Evolutionary conservation across 2,888 invertebrate species (phyloP).

Genomic region (Xylota sylvarum): DNA sequence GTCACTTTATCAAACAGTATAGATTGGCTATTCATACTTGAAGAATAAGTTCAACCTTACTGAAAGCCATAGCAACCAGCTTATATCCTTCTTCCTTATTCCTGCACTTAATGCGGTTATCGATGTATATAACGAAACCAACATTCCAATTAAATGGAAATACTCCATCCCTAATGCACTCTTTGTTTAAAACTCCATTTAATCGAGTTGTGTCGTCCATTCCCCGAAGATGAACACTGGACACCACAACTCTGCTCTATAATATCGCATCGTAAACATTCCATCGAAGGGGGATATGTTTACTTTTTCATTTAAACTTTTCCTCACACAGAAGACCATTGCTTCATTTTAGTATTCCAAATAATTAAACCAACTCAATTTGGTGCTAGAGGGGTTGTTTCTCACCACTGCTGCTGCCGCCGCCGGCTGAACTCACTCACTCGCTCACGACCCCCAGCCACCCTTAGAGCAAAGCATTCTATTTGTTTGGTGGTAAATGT

Average conservation of each 20-base stretch:
- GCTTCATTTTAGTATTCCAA: slow-evolving; percentile 43
- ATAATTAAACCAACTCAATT: slow-evolving; percentile 66
- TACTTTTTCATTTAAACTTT: slow-evolving; percentile 43
- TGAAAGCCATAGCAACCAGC: too few species aligned
- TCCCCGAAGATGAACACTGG: background rate
- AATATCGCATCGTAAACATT: slow-evolving; percentile 23
- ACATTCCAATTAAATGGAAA: slow-evolving; percentile 32
- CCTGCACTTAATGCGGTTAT: background rate
- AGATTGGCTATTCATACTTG: too few species aligned
- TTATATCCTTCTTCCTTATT: background rate
- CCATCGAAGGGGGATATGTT: slow-evolving; percentile 8
- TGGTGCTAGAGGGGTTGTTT: slow-evolving; percentile 40
- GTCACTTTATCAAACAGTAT: too few species aligned
- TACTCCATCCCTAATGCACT: slow-evolving; percentile 44
- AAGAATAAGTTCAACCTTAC: too few species aligned
- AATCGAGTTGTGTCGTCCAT: slow-evolving; percentile 7
- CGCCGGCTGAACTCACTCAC: too few species aligned
- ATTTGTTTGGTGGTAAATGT: slow-evolving; percentile 66
- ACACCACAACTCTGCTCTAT: slow-evolving; percentile 6
- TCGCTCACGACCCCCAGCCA: background rate
- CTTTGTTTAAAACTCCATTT: slow-evolving; percentile 34
- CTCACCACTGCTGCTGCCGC: too few species aligned
- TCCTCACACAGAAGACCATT: slow-evolving; percentile 27
- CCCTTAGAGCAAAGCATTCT: slow-evolving; percentile 29
- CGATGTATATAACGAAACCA: background rate